Evolutionary conservation across 2,888 invertebrate species (phyloP).

Genomic region (Pocota personata): DNA sequence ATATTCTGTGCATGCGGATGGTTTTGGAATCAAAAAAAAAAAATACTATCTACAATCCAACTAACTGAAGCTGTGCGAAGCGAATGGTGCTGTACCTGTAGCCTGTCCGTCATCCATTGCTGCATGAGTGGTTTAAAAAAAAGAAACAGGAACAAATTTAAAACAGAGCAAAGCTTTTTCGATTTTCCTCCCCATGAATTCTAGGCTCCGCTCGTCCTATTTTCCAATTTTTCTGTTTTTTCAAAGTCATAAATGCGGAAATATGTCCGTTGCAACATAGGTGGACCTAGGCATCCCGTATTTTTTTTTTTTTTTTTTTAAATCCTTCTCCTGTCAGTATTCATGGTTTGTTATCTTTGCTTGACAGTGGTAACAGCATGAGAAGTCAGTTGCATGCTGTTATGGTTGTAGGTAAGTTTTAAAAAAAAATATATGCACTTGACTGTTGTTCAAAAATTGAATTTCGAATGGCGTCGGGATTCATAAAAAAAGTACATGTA

Average conservation of each 20-base stretch:
- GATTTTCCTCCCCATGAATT: background rate
- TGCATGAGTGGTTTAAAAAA: conserved; percentile 14
- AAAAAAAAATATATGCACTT: background rate
- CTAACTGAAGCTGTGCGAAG: conserved; percentile 3
- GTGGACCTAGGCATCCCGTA: background rate
- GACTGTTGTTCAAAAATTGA: background rate
- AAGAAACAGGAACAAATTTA: background rate
- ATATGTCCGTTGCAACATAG: conserved; percentile 29
- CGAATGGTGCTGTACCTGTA: conserved; percentile 11
- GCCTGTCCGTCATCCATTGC: conserved; percentile 9
- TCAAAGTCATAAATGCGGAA: conserved; percentile 18
- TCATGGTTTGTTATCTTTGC: conserved; percentile 27
- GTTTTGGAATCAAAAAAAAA: conserved; percentile 10
- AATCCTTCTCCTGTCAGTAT: background rate
- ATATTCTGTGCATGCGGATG: conserved; percentile 9
- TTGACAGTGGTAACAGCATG: background rate
- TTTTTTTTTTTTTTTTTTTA: background rate
- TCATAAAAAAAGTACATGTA: background rate
- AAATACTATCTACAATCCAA: conserved; percentile 14
- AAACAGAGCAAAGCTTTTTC: background rate
- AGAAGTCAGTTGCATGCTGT: background rate
- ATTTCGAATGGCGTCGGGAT: background rate
- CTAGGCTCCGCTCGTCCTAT: background rate
- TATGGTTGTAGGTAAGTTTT: background rate
- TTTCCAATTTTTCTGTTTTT: background rate